Evolutionary conservation across 64 coral and sea anemone genomes (phyloP), one percentile per base, ranked within the genome.

Genomic region (Montipora sp.): DNA sequence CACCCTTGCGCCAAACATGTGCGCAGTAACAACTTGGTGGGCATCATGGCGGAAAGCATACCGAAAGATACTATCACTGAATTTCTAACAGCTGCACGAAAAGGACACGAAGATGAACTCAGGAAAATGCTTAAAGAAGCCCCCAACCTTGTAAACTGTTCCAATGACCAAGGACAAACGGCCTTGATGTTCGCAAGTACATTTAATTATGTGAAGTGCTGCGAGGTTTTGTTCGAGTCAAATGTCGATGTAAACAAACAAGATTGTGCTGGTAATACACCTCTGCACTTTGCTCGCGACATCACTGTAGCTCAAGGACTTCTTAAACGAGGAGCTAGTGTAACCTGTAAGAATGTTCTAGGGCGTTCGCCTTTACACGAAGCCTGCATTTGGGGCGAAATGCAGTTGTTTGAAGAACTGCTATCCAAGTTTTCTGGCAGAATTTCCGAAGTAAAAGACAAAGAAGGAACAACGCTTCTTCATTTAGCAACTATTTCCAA

Each of bases 281-380:
- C 85, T 27, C 55, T 88, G 68, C 85, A 88, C 55, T 88, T 88
- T 75, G 85, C 85, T 18, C 20, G 85, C 48, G 71, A 88, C 18
- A n/a, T 7, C 53, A 75, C 48, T 8, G 21, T 55, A 88, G 49
- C 57, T 36, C 14, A 15, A 76, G 47, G 48, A 48, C 55, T 88
- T 8, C 47, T 88, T 75, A 48, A 75, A 88, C 68, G 48, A 57
- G 85, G 85, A 88, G 85, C 85, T 19, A 53, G 55, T 88, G 19
- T 53, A 74, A 9, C 85, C 11, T 18, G n/a, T 2, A 88, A 55
- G 15, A 88, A 88, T 58, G 85, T 59, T 20, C 20, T 57, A 75
- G 85, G 68, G 14, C 70, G 85, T 36, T 57, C 70, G 49, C 71
- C 85, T 88, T 75, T 88, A n/a, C 85, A 77, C 49, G 85, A 88